A percentile compares a stretch with the other conserved stretches of the same genome.
phyloP scores from a whole-genome alignment of 1,140 invertebrate species.

The Drosophila arawakana region DNA sequence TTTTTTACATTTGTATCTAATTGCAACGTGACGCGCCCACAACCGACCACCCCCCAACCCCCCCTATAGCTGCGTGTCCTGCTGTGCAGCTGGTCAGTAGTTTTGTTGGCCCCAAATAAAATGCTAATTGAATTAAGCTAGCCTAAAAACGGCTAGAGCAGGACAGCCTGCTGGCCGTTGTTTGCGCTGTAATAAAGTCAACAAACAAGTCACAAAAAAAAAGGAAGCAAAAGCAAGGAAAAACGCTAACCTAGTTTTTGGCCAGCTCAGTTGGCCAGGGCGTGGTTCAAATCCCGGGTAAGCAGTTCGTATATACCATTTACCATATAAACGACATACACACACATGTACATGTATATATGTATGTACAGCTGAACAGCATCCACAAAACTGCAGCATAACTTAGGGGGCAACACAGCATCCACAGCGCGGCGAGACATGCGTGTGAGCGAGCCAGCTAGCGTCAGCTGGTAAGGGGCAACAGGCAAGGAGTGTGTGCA shows the following conservation, averaged over 20 bases:
- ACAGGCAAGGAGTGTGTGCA: neutral
- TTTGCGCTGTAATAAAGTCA: conserved; percentile 8
- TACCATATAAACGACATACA: conserved; percentile 25
- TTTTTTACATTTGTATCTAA: conserved; percentile 43
- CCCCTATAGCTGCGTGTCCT: neutral
- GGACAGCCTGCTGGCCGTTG: neutral
- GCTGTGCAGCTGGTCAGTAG: neutral
- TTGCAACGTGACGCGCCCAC: conserved; percentile 60
- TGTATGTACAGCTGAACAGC: conserved; percentile 41
- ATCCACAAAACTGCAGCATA: conserved; percentile 65
- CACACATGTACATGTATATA: conserved; percentile 9
- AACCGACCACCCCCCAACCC: no score
- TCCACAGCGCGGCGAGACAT: conserved; percentile 39
- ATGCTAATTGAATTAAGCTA: conserved; percentile 61
- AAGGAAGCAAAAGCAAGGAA: conserved; percentile 6
- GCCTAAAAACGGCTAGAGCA: neutral
- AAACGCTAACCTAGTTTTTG: conserved; percentile 38
- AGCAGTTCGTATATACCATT: conserved; percentile 43
- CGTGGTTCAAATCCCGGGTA: conserved; percentile 82
- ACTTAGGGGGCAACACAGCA: conserved; percentile 59
- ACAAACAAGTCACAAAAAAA: conserved; percentile 1
- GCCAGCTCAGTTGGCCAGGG: conserved; percentile 69
- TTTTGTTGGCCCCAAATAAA: conserved; percentile 28
- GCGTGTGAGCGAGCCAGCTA: conserved; percentile 10
- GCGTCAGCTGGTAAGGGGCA: neutral